These are phyloP conservation scores for Temnothorax nylanderi DNA, from an alignment of 1,140 invertebrate species.

Conservation along the genomic window DNA sequence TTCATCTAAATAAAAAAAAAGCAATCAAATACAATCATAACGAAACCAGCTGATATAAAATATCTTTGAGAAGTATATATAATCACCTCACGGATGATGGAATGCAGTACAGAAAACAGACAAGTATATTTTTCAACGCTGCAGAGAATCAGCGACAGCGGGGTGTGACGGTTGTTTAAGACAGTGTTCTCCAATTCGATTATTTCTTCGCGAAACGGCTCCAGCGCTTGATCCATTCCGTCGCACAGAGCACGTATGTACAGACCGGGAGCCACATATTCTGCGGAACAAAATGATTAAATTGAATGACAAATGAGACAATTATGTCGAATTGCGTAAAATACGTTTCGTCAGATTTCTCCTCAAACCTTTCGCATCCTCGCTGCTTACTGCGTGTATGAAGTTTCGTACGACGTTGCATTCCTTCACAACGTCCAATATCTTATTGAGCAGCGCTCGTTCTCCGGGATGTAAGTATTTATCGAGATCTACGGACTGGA, in stretches of 20 bases:
- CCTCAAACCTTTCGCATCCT: conserved; percentile 42
- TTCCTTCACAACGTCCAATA: conserved; percentile 80
- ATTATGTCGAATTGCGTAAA: conserved; percentile 16
- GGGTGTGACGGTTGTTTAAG: conserved; percentile 85
- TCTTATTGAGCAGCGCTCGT: conserved; percentile 78
- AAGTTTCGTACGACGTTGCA: conserved; percentile 80
- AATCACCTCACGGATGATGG: conserved; percentile 85
- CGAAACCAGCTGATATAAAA: not conserved
- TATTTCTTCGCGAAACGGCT: conserved; percentile 87
- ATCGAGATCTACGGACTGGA: conserved; percentile 78
- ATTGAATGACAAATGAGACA: not conserved
- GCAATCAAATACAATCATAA: not conserved
- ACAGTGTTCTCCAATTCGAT: conserved; percentile 86
- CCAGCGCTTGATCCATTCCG: conserved; percentile 87
- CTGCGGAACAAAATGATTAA: conserved; percentile 55
- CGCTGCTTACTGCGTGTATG: conserved; percentile 63
- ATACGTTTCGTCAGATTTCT: conserved; percentile 11
- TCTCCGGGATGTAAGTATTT: conserved; percentile 83
- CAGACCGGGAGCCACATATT: conserved; percentile 79
- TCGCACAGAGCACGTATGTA: conserved; percentile 88
- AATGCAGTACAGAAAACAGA: conserved; percentile 86
- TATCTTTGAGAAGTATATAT: conserved; percentile 1
- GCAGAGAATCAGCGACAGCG: conserved; percentile 85
- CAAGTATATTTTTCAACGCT: conserved; percentile 85
- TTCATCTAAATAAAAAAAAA: conserved; percentile 2